Conservation (phyloP, 2,797 vertebrate species). For the Syndactyla subalaris region DNA sequence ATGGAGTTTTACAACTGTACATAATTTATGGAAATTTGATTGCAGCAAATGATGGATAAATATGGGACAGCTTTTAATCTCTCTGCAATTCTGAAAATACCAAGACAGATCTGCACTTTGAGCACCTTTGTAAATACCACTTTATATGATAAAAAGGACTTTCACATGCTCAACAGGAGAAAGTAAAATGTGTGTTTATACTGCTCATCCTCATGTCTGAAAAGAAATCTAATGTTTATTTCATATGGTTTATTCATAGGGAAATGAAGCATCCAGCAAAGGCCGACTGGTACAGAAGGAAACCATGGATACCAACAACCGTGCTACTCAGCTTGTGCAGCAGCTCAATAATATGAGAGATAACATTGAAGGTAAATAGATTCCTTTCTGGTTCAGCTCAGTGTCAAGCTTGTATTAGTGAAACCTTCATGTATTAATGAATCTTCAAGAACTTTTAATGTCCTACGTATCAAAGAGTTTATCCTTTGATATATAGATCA, state of each 20-base stretch:
- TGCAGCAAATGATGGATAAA: conserved; percentile 24
- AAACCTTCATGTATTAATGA: neutral
- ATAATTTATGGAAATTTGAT: conserved; percentile 24
- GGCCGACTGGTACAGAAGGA: conserved; percentile 79
- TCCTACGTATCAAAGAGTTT: neutral
- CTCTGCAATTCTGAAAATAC: conserved; percentile 14
- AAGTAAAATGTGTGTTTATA: conserved; percentile 32
- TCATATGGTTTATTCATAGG: conserved; percentile 80
- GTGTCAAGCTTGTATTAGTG: neutral
- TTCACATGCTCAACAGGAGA: neutral
- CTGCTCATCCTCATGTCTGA: neutral
- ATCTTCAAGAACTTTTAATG: conserved; percentile 16
- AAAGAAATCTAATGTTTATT: conserved; percentile 50
- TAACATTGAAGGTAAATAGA: conserved; percentile 86
- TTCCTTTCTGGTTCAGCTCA: conserved; percentile 6
- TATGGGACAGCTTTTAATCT: conserved; percentile 29
- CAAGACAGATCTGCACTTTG: neutral
- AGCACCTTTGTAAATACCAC: conserved; percentile 7
- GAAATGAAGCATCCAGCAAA: conserved; percentile 75
- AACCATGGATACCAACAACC: conserved; percentile 78
- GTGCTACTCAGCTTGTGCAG: conserved; percentile 83
- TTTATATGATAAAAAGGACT: conserved; percentile 33
- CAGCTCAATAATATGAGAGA: conserved; percentile 83
- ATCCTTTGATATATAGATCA: neutral
- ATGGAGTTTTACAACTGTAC: neutral